These are phyloP conservation scores for Threskiornis aethiopicus DNA, from an alignment of 2,797 vertebrate species.

Conservation along the genomic window DNA sequence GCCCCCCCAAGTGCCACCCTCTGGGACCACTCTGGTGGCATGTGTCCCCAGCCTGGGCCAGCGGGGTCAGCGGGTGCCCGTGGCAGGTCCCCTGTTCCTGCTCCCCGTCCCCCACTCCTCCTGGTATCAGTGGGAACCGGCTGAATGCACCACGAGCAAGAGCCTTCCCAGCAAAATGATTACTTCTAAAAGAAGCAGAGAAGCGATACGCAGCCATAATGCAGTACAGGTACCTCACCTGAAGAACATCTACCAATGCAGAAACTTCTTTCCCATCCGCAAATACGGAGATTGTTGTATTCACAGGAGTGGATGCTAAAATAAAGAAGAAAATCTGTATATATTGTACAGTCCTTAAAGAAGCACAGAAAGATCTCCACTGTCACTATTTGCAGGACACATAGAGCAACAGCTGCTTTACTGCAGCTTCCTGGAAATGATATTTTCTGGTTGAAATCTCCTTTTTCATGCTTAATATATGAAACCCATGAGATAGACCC, in stretches of 20 bases:
- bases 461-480: background rate
- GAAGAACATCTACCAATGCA: background rate
- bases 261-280: background rate
- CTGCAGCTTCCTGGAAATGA: background rate
- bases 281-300: background rate
- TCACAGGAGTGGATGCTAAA: background rate
- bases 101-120: background rate
- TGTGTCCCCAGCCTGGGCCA: background rate
- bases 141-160: background rate
- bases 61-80: constrained; percentile 5
- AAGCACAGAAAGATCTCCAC: background rate
- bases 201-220: background rate
- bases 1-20: background rate
- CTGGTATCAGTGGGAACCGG: accelerated
- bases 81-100: background rate
- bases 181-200: background rate
- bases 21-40: constrained; percentile 19
- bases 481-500: background rate
- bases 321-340: background rate
- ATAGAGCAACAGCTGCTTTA: background rate
- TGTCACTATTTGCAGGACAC: background rate
- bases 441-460: background rate
- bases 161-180: background rate
- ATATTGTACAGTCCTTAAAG: background rate
- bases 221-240: background rate